Evolutionary conservation across 2,888 invertebrate species (phyloP).

Genomic region (Eilema griseolum): DNA sequence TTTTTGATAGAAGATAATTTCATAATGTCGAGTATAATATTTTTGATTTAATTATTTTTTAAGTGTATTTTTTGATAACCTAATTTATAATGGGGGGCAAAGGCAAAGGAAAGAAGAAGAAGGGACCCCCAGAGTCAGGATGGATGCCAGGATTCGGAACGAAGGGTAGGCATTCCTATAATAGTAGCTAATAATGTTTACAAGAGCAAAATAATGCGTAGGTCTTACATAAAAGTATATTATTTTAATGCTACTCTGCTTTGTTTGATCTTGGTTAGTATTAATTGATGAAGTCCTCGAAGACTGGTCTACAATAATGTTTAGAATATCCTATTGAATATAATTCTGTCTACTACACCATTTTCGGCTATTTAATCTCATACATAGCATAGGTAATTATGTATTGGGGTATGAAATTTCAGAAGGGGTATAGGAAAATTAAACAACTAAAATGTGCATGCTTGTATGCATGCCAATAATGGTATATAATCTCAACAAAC

Average conservation of each 20-base stretch:
- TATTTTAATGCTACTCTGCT: neutral
- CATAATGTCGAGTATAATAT: conserved; percentile 72
- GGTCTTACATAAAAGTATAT: neutral
- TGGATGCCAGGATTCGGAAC: conserved; percentile 82
- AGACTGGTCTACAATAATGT: too few species aligned
- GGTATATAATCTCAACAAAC: too few species aligned
- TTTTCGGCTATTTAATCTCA: too few species aligned
- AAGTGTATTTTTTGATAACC: conserved; percentile 49
- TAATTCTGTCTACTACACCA: too few species aligned
- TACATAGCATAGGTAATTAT: too few species aligned
- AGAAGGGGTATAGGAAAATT: too few species aligned
- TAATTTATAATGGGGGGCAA: conserved; percentile 69
- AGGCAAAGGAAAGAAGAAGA: conserved; percentile 67
- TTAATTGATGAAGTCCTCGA: too few species aligned
- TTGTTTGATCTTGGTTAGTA: neutral
- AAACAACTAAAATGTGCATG: too few species aligned
- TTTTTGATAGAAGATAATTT: conserved; percentile 61
- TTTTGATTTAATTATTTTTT: conserved; percentile 54
- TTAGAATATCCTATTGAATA: too few species aligned
- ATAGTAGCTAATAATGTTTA: neutral
- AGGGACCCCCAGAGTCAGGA: conserved; percentile 80
- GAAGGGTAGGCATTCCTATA: conserved; percentile 65
- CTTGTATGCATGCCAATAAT: too few species aligned
- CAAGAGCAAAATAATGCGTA: neutral
- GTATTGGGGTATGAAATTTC: too few species aligned